These are phyloP conservation scores for Myotis davidii DNA, from an alignment of 2,113 vertebrate species.

Conservation along the genomic window DNA sequence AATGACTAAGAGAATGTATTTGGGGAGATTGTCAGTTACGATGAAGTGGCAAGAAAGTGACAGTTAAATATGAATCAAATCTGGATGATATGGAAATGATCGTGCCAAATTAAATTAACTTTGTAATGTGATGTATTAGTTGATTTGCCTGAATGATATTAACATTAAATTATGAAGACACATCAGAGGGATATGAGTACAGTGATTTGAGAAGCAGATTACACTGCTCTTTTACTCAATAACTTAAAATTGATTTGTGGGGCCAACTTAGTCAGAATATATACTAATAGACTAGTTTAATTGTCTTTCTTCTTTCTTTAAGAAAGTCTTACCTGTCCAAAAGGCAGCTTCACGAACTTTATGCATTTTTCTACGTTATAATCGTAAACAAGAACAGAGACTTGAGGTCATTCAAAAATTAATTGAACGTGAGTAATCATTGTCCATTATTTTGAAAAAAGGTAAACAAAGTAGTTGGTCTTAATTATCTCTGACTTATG, in stretches of 20 bases:
- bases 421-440: constrained; percentile 90
- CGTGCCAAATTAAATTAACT: background rate
- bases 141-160: background rate
- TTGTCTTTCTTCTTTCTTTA: constrained; percentile 80
- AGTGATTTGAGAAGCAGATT: background rate
- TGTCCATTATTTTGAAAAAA: constrained; percentile 32
- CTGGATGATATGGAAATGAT: background rate
- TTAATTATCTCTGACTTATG: background rate
- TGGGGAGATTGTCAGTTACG: background rate
- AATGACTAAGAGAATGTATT: background rate
- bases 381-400: constrained; percentile 95
- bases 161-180: background rate
- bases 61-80: background rate
- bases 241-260: constrained; percentile 9
- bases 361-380: constrained; percentile 94
- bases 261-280: background rate
- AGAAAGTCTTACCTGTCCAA: constrained; percentile 97
- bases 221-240: background rate
- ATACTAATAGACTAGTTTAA: constrained; percentile 23
- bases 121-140: background rate
- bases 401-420: constrained; percentile 94
- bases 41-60: background rate
- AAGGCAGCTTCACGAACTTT: constrained; percentile 94
- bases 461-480: background rate
- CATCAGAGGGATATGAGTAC: background rate